Base-by-base conservation (phyloP, 2,797 vertebrate genomes). In the Podargus strigoides region DNA sequence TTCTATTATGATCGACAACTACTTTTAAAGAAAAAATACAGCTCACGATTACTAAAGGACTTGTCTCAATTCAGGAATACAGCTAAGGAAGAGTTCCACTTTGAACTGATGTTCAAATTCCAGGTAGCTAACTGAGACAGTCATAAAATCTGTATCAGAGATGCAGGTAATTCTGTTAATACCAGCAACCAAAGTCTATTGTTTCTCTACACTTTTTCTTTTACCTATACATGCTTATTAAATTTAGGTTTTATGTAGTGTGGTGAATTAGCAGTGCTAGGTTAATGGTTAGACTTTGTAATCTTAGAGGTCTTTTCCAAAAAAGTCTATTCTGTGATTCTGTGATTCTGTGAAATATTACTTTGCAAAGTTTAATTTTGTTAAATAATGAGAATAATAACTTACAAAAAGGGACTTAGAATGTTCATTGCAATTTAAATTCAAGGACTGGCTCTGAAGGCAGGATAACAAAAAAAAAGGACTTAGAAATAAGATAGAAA, bases 101-200 rank as follows among this genome's bases (percentile, higher is more conserved):
- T 83, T 21, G 6, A 67, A 77, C 6, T 28, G 4, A 5, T 59
- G 1, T 4, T 76, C 69, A 83, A 73, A 70, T 70, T 39, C 14
- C 39, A 83, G n/a, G 8, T 62, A 23, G 5, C 20, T 63, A 73
- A 21, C 26, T 42, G 21, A 69, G 10, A 19, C 26, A n/a, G 8
- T 59, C 16, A 46, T 52, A 16, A 68, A 85, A 52, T 47, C 20
- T 63, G 20, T 69, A 39, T 8, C n/a, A 83, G 15, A 59, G 20
- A 59, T 0, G 0, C 8, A 30, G 2, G 7, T 27, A 58, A 39
- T 75, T 3, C 4, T 64, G 28, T 28, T 49, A n/a, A 28, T 50
- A 56, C 27, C 13, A 3, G 1, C 53, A 72, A 75, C 11, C 3
- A 72, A 49, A 39, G 4, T 9, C 10, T 49, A 27, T 8, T 6